Conservation (phyloP, 2,113 vertebrate species). For the Triplophysa rosa region DNA sequence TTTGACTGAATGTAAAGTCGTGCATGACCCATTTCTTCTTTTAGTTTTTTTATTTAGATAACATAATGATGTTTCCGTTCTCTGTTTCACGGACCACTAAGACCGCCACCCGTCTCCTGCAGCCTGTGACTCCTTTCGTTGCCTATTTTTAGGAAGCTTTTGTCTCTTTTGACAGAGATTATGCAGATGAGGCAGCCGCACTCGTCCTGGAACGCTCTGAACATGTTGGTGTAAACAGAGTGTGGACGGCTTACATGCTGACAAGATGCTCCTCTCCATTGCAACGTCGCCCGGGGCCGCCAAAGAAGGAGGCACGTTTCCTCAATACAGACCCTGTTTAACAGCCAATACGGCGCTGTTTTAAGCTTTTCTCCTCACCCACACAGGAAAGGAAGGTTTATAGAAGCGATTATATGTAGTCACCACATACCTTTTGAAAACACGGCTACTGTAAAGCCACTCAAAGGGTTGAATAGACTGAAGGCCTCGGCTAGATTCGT, state of each 20-base stretch:
- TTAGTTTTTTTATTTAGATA: too few species aligned
- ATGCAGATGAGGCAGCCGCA: constrained; percentile 43
- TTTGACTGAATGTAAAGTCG: not conserved
- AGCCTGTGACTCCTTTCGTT: constrained; percentile 29
- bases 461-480: constrained; percentile 30
- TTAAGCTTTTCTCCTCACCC: constrained; percentile 40
- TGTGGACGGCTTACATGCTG: constrained; percentile 25
- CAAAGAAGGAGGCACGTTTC: not conserved
- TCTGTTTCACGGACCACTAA: not conserved
- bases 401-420: constrained; percentile 24
- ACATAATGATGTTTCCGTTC: not conserved
- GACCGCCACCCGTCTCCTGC: not conserved
- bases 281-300: constrained; percentile 33
- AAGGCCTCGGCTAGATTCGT: constrained; percentile 31
- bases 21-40: not conserved
- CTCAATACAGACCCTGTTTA: constrained; percentile 39
- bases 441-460: constrained; percentile 37
- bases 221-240: constrained; percentile 40
- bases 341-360: constrained; percentile 20
- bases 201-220: constrained; percentile 32
- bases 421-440: constrained; percentile 17
- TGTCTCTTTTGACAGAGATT: constrained; percentile 39
- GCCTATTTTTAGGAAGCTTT: constrained; percentile 43
- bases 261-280: constrained; percentile 18
- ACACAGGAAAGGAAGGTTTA: constrained; percentile 36